Percentiles rank a stretch among this genome's conserved stretches.
phyloP scores from a whole-genome alignment of 2,113 vertebrate species.

The Raja brachyura region DNA sequence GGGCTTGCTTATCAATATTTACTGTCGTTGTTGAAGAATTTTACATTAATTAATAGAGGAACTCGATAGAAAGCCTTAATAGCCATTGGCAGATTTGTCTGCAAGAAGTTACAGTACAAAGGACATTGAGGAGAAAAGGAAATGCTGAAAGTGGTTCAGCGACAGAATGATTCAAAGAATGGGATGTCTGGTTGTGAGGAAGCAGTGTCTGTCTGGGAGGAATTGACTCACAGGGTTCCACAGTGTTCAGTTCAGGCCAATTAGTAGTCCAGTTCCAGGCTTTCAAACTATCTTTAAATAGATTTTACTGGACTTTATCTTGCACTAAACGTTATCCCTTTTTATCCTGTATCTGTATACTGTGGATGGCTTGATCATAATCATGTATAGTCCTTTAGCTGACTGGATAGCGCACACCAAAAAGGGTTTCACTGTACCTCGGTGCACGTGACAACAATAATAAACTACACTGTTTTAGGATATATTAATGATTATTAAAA shows the following conservation, averaged over 20 bases:
- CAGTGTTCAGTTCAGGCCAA: not conserved
- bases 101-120: not conserved
- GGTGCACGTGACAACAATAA: too few species aligned
- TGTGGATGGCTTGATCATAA: too few species aligned
- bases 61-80: not conserved
- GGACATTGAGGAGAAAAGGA: not conserved
- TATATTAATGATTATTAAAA: not conserved
- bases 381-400: too few species aligned
- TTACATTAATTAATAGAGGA: not conserved
- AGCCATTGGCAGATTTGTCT: not conserved
- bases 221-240: not conserved
- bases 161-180: not conserved
- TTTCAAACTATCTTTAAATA: too few species aligned
- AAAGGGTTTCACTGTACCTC: too few species aligned
- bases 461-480: too few species aligned
- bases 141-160: not conserved
- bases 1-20: not conserved
- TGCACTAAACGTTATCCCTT: too few species aligned
- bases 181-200: not conserved
- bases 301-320: too few species aligned
- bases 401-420: too few species aligned
- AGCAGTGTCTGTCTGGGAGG: not conserved
- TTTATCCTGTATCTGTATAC: too few species aligned
- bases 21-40: not conserved
- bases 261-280: too few species aligned